Base-by-base conservation (phyloP, 2,888 invertebrate species). In the Mellilla xanthometata region DNA sequence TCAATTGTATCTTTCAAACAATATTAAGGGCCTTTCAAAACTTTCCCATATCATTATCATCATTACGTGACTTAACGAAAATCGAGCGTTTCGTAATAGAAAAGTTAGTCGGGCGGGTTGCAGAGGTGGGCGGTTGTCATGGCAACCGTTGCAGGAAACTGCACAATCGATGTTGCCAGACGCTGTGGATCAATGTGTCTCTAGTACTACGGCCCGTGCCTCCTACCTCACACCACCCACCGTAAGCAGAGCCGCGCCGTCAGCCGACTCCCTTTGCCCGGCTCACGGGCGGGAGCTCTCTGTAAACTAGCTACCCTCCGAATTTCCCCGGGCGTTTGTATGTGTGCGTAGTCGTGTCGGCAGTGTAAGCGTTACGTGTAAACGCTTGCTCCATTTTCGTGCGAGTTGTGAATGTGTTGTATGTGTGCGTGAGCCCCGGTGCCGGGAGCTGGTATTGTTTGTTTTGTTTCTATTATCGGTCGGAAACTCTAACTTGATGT, bases 181-280 rank as follows among this genome's bases (percentile, higher is more conserved):
- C 88, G 84, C 72, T 86, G 77, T 88, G 85, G 89, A 88, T 88
- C 89, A 89, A 89, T 88, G 89, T 89, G 89, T 89, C 85, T 88
- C 85, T 89, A 89, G 89, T 88, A 89, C 89, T 89, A 89, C 85
- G 87, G 80, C 76, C 81, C 81, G 80, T 80, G 83, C 58, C 49
- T 48, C 49, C 48, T 55, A 56, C 58, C 73, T 60, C 46, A 44
- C 62, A 23, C 1, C 46, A 43, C 51, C 82, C 75, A 72, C 5
- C 50, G 4, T 40, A 39, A 29, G 8, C 3, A 41, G 83, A 73
- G 56, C 83, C 67, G 54, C 62, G 56, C 49, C 49, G 47, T 52
- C 52, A 62, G 65, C 61, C 58, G 48, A 55, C 33, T 42, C 49
- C 43, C 55, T 59, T 56, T 45, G 44, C 30, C 12, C 28, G 38